Evolutionary conservation across 2,113 vertebrate species (phyloP), one percentile per base, ranked within the genome.

Genomic region (Colossoma macropomum): DNA sequence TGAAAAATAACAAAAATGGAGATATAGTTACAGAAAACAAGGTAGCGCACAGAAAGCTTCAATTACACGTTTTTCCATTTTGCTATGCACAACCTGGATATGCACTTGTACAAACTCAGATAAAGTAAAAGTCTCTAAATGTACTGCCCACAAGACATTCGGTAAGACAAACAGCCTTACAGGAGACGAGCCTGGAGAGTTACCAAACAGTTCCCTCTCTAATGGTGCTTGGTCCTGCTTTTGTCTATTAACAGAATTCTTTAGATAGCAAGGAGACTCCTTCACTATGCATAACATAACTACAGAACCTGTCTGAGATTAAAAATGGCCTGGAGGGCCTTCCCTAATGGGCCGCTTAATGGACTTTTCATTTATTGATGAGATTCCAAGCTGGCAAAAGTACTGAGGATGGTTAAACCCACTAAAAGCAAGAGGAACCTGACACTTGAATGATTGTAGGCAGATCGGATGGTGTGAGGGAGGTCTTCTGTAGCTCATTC

Each of bases 291-390:
- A 30, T 21, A 54, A 27, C 34, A 50, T 54, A 6, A 48, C 45
- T 75, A 54, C 27, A 74, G 48, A 73, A 38, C 32, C 45, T 27
- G 48, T 25, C 66, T 19, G 21, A 81, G 81, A 81, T 85, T 80
- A 79, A 78, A 72, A 60, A n/a, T 45, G 68, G 9, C 52, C 16
- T 50, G 54, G 27, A 79, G 75, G 65, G 10, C 13, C 62, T 38
- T 69, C 34, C 68, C 28, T 79, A 79, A 82, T 75, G 41, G 54
- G 32, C 59, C 17, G 52, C 62, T 82, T 86, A 81, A 82, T 86
- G 84, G 75, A 65, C 63, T 69, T 79, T 74, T 84, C 52, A 88
- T 81, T 87, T 86, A 85, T 83, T 79, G 78, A 86, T 75, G 70
- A 80, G 83, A 60, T 77, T 83, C 86, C 50, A 77, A 69, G 78